Evolutionary conservation across 2,888 invertebrate species (phyloP), one percentile per base, ranked within the genome.

Genomic region (Therioaphis trifolii): DNA sequence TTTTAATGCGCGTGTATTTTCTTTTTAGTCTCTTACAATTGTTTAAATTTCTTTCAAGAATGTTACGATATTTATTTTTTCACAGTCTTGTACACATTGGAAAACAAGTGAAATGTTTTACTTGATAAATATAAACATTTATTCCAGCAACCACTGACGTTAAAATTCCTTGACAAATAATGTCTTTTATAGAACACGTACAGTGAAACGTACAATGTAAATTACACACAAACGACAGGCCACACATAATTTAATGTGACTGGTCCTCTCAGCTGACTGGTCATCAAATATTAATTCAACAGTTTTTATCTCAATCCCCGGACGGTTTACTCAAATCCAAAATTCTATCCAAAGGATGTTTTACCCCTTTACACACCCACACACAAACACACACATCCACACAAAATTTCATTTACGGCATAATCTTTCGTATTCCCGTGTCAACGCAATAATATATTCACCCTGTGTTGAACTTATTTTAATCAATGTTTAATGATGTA

Each of bases 241-340:
- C 15, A 46, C 43, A 14, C n/a, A 12, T 69, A 24, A 69, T 46
- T 46, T 15, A 2, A 21, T 55, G n/a, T 55, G 21, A 24, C 18
- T 12, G 49, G 52, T 72, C 72, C 5, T 52, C 52, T 72, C 72
- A 27, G 29, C n/a, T 35, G n/a, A 72, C 52, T 29, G 29, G n/a
- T n/a, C n/a, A 72, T 52, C 27, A 72, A 72, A 72, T 72, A 72
- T 52, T 52, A 18, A 52, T 52, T n/a, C n/a, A 52, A 71, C 27
- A 27, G n/a, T 71, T 71, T 69, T 49, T 49, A 27, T 71, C 71
- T 46, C 14, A 27, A 52, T 35, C 29, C 11, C 9, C 27, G 4
- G n/a, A 29, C 29, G 29, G 29, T 52, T 29, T 0, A n/a, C n/a
- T 71, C 35, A n/a, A n/a, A 72, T 18, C 0, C 27, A 27, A 71